phyloP scores from a whole-genome alignment of 2,113 vertebrate species.

The Aspiorhynchus laticeps region DNA sequence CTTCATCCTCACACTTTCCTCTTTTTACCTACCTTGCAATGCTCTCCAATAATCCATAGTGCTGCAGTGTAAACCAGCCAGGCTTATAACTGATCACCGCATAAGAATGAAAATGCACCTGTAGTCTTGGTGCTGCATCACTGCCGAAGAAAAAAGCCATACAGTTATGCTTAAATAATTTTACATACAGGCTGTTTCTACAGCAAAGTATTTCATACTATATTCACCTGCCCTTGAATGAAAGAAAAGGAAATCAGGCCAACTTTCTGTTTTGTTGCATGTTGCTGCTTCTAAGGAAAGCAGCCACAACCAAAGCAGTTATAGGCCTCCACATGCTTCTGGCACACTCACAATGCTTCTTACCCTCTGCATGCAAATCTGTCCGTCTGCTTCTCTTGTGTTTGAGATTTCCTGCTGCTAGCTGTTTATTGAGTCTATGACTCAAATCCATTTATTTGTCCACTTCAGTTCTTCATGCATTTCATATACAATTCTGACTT shows the following conservation, averaged over 20 bases:
- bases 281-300: background rate
- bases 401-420: background rate
- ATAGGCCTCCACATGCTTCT: slow-evolving; percentile 6
- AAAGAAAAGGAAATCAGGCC: background rate
- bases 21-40: background rate
- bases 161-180: background rate
- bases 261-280: background rate
- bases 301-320: slow-evolving; percentile 1
- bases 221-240: background rate
- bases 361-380: slow-evolving; percentile 25
- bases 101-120: background rate
- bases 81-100: background rate
- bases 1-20: slow-evolving; percentile 39
- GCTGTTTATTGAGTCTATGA: slow-evolving; percentile 8
- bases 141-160: background rate
- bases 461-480: slow-evolving; percentile 33
- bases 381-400: background rate
- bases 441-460: slow-evolving; percentile 38
- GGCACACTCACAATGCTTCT: background rate
- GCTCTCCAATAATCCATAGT: background rate
- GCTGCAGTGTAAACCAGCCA: slow-evolving; percentile 21
- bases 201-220: background rate
- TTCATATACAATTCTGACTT: slow-evolving; percentile 72
- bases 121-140: background rate
- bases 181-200: background rate